Evolutionary conservation across 2,797 vertebrate species (phyloP).

Genomic region (Lithobates pipiens): DNA sequence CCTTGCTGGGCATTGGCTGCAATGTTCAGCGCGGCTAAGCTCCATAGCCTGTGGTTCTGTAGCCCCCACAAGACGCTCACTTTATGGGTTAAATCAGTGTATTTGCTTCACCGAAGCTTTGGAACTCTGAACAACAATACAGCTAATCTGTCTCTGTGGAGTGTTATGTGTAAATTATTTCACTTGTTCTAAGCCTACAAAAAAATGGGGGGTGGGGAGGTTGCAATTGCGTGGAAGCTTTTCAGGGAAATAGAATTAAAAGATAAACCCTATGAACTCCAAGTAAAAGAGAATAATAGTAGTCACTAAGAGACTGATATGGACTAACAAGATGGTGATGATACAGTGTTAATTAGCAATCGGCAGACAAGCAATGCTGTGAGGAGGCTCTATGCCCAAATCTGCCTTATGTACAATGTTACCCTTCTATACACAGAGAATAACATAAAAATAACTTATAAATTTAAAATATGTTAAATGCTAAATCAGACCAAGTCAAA

Average conservation of each 20-base stretch:
- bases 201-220: conserved; percentile 20
- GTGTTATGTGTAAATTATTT: conserved; percentile 62
- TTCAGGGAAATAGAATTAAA: conserved; percentile 50
- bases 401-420: too few relatives aligned
- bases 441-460: too few relatives aligned
- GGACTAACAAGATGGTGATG: background rate
- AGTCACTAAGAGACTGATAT: background rate
- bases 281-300: conserved; percentile 36
- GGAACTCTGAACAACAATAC: conserved; percentile 59
- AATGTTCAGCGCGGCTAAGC: conserved; percentile 24
- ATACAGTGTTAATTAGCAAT: background rate
- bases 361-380: background rate
- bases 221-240: conserved; percentile 41
- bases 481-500: too few relatives aligned
- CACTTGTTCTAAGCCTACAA: conserved; percentile 58
- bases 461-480: too few relatives aligned
- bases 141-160: conserved; percentile 61
- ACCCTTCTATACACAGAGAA: too few relatives aligned
- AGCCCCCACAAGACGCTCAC: conserved; percentile 44
- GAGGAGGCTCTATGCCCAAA: too few relatives aligned
- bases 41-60: conserved; percentile 26
- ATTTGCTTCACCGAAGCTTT: conserved; percentile 56
- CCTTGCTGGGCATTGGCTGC: conserved; percentile 48
- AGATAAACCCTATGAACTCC: conserved; percentile 44
- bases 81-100: conserved; percentile 58